Conservation (phyloP, 2,888 invertebrate species). For the Machimus atricapillus region DNA sequence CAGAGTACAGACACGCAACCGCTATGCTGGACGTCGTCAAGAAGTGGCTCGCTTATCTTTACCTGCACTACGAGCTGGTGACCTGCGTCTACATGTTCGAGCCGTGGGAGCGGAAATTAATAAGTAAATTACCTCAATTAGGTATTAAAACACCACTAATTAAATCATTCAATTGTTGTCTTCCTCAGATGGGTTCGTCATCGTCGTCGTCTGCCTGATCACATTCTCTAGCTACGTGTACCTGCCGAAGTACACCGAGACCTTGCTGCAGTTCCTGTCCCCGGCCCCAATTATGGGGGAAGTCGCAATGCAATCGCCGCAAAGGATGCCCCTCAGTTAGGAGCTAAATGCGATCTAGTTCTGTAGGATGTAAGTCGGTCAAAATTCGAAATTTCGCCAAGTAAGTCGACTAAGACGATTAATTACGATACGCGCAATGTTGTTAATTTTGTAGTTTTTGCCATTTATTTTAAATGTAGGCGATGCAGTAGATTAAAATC, state of each 20-base stretch:
- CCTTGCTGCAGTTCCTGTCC: slow-evolving; percentile 55
- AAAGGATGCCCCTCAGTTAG: slow-evolving; percentile 10
- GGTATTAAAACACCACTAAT: background rate
- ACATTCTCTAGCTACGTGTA: slow-evolving; percentile 67
- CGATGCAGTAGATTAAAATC: background rate
- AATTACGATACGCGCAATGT: background rate
- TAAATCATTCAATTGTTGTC: no score
- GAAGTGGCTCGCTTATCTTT: slow-evolving; percentile 54
- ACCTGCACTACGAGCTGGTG: slow-evolving; percentile 62
- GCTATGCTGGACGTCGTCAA: slow-evolving; percentile 48
- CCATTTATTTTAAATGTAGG: background rate
- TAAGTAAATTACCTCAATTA: slow-evolving; percentile 55
- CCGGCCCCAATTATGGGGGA: slow-evolving; percentile 50
- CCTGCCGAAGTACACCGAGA: slow-evolving; percentile 66
- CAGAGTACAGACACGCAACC: background rate
- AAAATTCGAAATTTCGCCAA: background rate
- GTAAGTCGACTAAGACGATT: background rate
- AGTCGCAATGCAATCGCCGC: background rate
- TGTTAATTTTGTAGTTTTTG: background rate
- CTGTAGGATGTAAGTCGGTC: background rate
- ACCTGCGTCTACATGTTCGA: slow-evolving; percentile 64
- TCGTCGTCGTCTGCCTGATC: slow-evolving; percentile 63
- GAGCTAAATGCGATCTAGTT: no score
- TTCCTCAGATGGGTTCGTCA: slow-evolving; percentile 63
- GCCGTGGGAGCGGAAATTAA: slow-evolving; percentile 63